Conservation (phyloP, 2,113 vertebrate genomes). For the Malurus cyaneus region DNA sequence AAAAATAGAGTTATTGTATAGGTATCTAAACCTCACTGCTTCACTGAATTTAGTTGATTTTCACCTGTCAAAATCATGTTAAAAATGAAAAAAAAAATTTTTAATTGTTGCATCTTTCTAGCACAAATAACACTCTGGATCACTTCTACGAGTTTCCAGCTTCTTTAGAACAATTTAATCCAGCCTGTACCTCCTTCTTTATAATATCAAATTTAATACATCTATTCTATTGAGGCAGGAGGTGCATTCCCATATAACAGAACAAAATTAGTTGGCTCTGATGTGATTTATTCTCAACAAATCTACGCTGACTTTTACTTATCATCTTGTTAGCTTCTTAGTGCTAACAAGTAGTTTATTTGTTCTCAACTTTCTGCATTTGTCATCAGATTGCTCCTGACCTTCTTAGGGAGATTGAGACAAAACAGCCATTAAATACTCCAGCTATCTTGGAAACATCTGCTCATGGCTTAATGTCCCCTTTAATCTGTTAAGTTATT, state of each 20-base stretch:
- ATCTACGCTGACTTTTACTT: not conserved
- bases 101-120: not conserved
- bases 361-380: not conserved
- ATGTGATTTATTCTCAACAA: not conserved
- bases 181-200: not conserved
- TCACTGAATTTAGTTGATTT: not conserved
- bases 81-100: not conserved
- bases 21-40: not conserved
- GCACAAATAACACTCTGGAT: not conserved
- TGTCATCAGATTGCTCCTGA: not conserved
- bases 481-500: not conserved
- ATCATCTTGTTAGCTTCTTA: not conserved
- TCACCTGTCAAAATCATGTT: not conserved
- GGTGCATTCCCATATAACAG: not conserved
- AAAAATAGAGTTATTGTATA: not conserved
- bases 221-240: not conserved
- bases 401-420: not conserved
- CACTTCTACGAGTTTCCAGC: not conserved
- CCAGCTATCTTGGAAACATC: not conserved
- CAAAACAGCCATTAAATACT: slow-evolving; percentile 1
- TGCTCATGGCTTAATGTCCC: not conserved
- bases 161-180: not conserved
- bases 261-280: not conserved
- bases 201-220: not conserved
- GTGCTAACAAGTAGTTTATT: slow-evolving; percentile 1